Evolutionary conservation across 2,797 vertebrate genomes (phyloP).

Genomic region (Arnoldichthys spilopterus): DNA sequence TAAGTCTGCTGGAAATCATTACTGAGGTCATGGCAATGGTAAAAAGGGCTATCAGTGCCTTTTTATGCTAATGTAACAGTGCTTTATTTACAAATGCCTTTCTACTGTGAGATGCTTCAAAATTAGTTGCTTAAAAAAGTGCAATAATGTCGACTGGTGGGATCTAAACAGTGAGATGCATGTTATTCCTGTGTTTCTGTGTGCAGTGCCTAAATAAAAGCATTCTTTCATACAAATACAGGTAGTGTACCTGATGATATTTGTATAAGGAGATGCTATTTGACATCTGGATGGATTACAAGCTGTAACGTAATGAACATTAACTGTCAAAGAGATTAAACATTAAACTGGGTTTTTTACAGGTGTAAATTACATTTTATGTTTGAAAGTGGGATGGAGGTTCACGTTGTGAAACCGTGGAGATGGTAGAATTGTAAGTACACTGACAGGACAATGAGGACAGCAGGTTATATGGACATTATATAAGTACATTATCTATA

Average conservation of each 20-base stretch:
- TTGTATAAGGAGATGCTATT: slow-evolving; percentile 6
- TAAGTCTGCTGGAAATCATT: too few species aligned
- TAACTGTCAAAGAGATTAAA: background rate
- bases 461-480: background rate
- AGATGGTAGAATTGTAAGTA: background rate
- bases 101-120: too few species aligned
- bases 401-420: background rate
- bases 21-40: too few species aligned
- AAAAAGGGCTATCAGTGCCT: too few species aligned
- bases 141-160: background rate
- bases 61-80: too few species aligned
- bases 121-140: too few species aligned
- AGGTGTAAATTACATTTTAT: background rate
- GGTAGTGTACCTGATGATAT: background rate
- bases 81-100: too few species aligned
- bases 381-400: background rate
- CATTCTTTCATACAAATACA: background rate
- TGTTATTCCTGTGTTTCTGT: background rate
- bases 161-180: background rate
- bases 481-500: background rate
- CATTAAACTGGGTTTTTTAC: slow-evolving; percentile 1
- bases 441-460: background rate
- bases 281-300: slow-evolving; percentile 4
- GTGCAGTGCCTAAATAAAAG: background rate
- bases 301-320: background rate